Conservation (phyloP, 2,113 vertebrate species). For the Platycercus adscitus region DNA sequence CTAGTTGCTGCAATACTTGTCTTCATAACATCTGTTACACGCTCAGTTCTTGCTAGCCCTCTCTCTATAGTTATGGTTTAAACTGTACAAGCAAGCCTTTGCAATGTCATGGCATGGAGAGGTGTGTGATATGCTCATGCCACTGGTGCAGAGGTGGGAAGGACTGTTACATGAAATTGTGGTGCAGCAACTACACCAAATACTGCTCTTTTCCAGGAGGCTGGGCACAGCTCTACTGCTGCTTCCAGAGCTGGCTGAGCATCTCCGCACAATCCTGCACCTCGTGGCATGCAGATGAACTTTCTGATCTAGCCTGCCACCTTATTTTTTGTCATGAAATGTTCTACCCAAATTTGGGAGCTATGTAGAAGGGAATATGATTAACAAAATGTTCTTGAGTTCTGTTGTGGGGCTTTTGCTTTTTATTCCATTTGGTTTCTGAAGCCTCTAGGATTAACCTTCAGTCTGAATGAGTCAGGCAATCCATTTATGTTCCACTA, state of each 20-base stretch:
- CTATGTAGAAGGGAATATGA: neutral
- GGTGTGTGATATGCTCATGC: neutral
- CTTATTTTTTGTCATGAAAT: neutral
- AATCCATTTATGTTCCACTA: neutral
- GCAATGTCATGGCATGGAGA: neutral
- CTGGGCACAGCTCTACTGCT: neutral
- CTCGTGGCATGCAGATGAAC: neutral
- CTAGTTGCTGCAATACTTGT: neutral
- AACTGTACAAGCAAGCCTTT: neutral
- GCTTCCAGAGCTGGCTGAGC: neutral
- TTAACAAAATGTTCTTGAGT: neutral
- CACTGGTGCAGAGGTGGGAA: neutral
- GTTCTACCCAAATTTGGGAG: neutral
- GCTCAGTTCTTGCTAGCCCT: neutral
- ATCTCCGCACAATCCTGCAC: neutral
- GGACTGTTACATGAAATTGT: rapidly evolving
- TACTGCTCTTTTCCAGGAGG: neutral
- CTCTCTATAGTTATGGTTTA: neutral
- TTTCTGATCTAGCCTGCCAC: neutral
- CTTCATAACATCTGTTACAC: neutral
- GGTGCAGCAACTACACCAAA: rapidly evolving
- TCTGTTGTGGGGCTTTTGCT: neutral
- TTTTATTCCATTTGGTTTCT: neutral
- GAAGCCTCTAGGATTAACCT: slow-evolving; percentile 4
- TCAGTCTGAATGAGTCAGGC: neutral